Conservation (phyloP, 2,113 vertebrate genomes). For the Anhinga rufa region DNA sequence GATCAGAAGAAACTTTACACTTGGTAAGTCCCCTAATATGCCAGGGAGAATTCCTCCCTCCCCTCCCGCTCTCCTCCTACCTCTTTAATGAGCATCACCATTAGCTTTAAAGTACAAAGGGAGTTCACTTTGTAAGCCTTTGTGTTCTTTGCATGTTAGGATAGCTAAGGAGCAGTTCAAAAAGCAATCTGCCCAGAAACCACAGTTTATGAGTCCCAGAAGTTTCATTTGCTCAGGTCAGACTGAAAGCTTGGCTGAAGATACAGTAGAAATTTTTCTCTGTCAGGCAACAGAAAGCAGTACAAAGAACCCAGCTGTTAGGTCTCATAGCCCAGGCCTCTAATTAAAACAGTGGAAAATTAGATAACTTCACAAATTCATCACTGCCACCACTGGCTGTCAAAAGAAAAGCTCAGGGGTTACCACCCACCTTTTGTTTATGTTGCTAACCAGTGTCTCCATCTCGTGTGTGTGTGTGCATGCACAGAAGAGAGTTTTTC, state of each 20-base stretch:
- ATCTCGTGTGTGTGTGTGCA: constrained; percentile 55
- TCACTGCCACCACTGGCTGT: constrained; percentile 91
- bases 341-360: constrained; percentile 99
- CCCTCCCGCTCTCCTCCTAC: neutral
- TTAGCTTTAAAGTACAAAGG: constrained; percentile 68
- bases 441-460: constrained; percentile 79
- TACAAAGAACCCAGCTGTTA: constrained; percentile 92
- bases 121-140: constrained; percentile 62
- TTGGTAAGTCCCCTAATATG: neutral
- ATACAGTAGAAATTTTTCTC: constrained; percentile 87
- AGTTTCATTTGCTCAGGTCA: constrained; percentile 73
- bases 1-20: neutral
- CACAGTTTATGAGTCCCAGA: constrained; percentile 79
- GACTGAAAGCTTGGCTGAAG: constrained; percentile 83
- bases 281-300: constrained; percentile 92
- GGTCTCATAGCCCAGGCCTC: constrained; percentile 90
- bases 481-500: neutral
- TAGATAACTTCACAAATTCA: constrained; percentile 98
- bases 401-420: constrained; percentile 77
- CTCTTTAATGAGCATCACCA: constrained; percentile 45
- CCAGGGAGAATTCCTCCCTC: neutral
- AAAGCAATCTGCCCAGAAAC: constrained; percentile 75
- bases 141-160: constrained; percentile 64
- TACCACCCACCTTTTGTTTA: constrained; percentile 94
- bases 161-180: constrained; percentile 60